Conservation (phyloP, 2,797 vertebrate genomes). For the Smutsia temminckii region DNA sequence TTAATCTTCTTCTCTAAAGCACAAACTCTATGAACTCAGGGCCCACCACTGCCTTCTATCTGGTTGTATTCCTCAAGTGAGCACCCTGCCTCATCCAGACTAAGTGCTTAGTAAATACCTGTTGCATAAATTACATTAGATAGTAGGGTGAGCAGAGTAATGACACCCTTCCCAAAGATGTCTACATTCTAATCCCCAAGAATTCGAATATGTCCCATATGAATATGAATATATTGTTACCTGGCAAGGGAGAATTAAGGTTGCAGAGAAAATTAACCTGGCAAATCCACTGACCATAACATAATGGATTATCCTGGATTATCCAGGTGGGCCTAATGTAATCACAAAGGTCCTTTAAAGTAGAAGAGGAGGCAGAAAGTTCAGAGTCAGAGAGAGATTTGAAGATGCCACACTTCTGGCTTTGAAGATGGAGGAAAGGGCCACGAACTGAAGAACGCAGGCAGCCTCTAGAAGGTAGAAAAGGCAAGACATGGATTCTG, state of each 20-base stretch:
- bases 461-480: background rate
- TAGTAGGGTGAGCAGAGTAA: background rate
- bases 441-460: background rate
- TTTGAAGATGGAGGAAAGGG: background rate
- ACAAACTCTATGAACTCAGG: background rate
- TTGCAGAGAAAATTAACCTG: background rate
- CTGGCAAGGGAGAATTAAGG: background rate
- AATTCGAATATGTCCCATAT: background rate
- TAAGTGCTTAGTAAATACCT: background rate
- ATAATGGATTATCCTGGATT: background rate
- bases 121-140: background rate
- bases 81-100: background rate
- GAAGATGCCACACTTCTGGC: background rate
- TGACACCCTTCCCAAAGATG: background rate
- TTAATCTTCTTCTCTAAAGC: background rate
- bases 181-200: background rate
- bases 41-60: background rate
- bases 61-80: background rate
- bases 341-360: background rate
- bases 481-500: background rate
- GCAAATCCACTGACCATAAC: background rate
- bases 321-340: background rate
- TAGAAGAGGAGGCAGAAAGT: background rate
- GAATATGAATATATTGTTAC: background rate
- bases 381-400: background rate